These are phyloP conservation scores for Corythaixoides concolor DNA, from an alignment of 2,113 vertebrate species.

Conservation along the genomic window DNA sequence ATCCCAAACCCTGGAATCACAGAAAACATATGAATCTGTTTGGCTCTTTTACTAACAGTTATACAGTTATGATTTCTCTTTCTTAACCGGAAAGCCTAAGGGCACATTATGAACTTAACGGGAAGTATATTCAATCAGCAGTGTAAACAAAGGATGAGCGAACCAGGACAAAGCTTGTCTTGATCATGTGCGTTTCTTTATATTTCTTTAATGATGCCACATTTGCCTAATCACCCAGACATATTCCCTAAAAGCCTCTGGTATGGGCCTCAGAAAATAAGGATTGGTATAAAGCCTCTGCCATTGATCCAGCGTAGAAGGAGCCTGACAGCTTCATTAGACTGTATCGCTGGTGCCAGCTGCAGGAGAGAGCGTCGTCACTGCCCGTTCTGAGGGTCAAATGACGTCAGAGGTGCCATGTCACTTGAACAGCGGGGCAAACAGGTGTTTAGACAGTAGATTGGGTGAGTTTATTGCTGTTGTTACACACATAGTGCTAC, in stretches of 20 bases:
- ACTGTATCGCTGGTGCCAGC: rapidly evolving
- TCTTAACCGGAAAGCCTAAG: background rate
- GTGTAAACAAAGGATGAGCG: background rate
- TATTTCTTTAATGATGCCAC: background rate
- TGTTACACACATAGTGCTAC: background rate
- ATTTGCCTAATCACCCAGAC: background rate
- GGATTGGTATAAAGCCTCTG: background rate
- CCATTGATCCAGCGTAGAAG: background rate
- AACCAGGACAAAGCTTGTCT: background rate
- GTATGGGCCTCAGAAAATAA: background rate
- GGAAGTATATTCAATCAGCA: background rate
- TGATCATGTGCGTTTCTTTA: background rate
- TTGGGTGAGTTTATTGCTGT: background rate
- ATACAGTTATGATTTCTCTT: background rate
- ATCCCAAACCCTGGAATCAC: background rate
- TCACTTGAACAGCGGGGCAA: background rate
- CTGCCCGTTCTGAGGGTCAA: background rate
- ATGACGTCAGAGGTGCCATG: background rate
- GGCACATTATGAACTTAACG: background rate
- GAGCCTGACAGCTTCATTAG: background rate
- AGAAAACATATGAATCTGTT: background rate
- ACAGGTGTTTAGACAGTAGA: background rate
- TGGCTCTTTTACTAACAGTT: background rate
- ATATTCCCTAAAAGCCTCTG: background rate
- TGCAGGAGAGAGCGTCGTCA: background rate